phyloP scores from a whole-genome alignment of 2,888 invertebrate species.

The Disparrhopalites patrizii region DNA sequence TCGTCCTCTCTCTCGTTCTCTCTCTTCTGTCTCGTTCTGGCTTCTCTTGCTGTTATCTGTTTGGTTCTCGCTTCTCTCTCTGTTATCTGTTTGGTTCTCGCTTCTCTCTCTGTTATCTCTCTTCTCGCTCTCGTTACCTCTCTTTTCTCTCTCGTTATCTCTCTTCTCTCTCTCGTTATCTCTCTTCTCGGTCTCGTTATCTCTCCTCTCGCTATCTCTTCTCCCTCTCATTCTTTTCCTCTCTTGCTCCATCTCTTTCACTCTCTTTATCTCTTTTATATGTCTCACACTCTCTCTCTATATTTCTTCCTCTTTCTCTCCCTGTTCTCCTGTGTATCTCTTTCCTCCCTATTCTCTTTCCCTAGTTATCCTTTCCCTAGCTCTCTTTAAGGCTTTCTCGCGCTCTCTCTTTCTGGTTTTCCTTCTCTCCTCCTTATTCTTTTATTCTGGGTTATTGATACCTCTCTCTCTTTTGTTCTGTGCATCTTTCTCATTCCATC shows the following conservation, averaged over 20 bases:
- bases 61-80: too few relatives aligned
- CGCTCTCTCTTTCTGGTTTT: neutral
- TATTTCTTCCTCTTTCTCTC: neutral
- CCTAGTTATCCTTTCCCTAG: neutral
- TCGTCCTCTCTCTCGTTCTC: neutral
- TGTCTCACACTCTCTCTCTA: neutral
- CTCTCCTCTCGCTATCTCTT: neutral
- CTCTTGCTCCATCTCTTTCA: neutral
- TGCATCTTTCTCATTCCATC: neutral
- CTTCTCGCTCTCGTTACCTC: neutral
- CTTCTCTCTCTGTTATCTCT: neutral
- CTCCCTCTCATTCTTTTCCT: neutral
- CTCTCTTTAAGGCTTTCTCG: neutral
- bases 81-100: too few relatives aligned
- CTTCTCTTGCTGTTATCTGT: too few relatives aligned
- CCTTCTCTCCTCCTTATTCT: neutral
- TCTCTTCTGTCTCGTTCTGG: too few relatives aligned
- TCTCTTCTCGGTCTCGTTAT: neutral
- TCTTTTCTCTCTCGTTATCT: neutral
- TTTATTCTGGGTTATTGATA: neutral
- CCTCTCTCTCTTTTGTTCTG: neutral
- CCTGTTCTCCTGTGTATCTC: neutral
- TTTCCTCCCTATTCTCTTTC: neutral
- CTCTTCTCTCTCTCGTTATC: neutral
- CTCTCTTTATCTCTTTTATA: neutral